Evolutionary conservation across 1,140 invertebrate genomes (phyloP).

Genomic region (Drosophila rufa): DNA sequence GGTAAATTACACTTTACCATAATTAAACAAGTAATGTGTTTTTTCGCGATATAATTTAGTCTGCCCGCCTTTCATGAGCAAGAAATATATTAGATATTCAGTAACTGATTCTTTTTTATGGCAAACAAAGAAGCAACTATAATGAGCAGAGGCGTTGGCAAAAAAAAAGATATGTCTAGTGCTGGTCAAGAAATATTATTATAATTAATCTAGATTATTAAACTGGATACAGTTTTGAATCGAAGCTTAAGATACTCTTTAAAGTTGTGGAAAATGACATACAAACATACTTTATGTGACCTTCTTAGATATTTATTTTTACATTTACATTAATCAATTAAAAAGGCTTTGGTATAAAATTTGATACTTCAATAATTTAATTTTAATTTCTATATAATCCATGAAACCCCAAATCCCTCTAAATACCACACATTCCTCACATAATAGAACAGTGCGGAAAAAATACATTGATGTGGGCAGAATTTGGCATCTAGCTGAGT

Average conservation of each 20-base stretch:
- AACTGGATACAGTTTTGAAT: neutral
- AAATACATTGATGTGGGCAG: conserved; percentile 12
- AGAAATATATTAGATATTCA: conserved; percentile 2
- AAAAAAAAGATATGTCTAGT: conserved; percentile 11
- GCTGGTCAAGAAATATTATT: conserved; percentile 14
- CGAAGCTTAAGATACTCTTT: conserved; percentile 2
- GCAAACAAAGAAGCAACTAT: conserved; percentile 27
- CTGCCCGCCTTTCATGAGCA: conserved; percentile 7
- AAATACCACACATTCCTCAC: neutral
- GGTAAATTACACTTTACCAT: conserved; percentile 44
- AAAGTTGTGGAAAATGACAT: too few relatives aligned
- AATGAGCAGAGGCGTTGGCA: conserved; percentile 16
- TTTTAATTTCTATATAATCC: neutral
- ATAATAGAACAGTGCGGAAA: neutral
- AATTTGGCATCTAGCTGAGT: conserved; percentile 26
- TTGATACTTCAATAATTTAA: too few relatives aligned
- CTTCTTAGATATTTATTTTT: too few relatives aligned
- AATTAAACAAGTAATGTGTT: conserved; percentile 31
- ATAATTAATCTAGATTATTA: neutral
- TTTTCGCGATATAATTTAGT: conserved; percentile 11
- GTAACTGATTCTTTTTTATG: conserved; percentile 7
- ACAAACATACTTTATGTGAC: too few relatives aligned
- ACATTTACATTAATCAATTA: too few relatives aligned
- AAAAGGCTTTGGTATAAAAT: too few relatives aligned
- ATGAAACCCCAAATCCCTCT: neutral